Evolutionary conservation across 2,113 vertebrate species (phyloP).

Genomic region (Coregonus clupeaformis): DNA sequence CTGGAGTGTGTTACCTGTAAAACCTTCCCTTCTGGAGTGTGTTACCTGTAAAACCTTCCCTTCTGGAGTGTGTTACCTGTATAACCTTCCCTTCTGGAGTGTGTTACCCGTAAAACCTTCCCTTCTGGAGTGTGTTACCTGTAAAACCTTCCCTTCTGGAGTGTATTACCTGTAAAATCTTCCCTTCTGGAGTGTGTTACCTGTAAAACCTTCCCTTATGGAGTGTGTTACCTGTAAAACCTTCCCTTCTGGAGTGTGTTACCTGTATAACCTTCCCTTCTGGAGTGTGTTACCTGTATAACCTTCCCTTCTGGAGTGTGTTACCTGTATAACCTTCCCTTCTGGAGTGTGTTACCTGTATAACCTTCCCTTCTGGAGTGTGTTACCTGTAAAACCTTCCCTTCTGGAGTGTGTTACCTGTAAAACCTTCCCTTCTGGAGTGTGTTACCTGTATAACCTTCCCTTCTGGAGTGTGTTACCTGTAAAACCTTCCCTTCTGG

Average conservation of each 20-base stretch:
- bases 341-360: conserved; percentile 97
- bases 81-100: conserved; percentile 94
- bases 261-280: conserved; percentile 97
- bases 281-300: conserved; percentile 92
- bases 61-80: conserved; percentile 93
- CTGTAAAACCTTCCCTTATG: conserved; percentile 96
- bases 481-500: conserved; percentile 96
- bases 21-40: conserved; percentile 93
- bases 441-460: conserved; percentile 98
- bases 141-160: conserved; percentile 94
- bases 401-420: conserved; percentile 96
- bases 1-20: conserved; percentile 95
- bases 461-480: conserved; percentile 92
- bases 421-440: conserved; percentile 93
- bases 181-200: conserved; percentile 93
- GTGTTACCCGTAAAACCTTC: conserved; percentile 96
- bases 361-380: conserved; percentile 93
- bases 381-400: conserved; percentile 97
- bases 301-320: conserved; percentile 95
- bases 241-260: conserved; percentile 93
- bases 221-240: conserved; percentile 96
- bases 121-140: conserved; percentile 96
- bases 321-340: conserved; percentile 96
- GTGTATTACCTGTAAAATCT: conserved; percentile 97
- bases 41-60: conserved; percentile 98